Evolutionary conservation across 2,797 vertebrate species (phyloP).

Genomic region (Malacoraja senta): DNA sequence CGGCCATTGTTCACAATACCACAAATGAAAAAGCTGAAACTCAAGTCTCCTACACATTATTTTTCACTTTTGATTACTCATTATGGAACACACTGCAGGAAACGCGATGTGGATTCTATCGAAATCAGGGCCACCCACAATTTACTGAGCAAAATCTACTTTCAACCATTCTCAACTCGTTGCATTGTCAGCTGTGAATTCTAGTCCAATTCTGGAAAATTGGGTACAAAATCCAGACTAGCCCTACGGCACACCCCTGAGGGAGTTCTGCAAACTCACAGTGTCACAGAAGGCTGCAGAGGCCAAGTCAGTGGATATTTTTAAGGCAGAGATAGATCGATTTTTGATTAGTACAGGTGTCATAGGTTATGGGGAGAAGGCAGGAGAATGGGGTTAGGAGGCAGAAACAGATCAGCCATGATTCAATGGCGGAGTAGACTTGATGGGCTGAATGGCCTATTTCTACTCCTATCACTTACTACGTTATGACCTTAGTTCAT

Average conservation of each 20-base stretch:
- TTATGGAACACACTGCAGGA: not conserved
- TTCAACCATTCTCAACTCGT: too few species aligned
- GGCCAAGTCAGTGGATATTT: too few species aligned
- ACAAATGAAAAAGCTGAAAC: not conserved
- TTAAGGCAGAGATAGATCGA: too few species aligned
- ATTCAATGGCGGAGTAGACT: too few species aligned
- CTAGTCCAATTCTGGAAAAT: not conserved
- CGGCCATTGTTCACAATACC: too few species aligned
- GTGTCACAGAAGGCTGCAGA: too few species aligned
- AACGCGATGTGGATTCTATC: not conserved
- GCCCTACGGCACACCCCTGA: not conserved
- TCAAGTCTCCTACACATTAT: not conserved
- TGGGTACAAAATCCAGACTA: not conserved
- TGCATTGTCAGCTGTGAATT: not conserved
- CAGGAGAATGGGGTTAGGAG: too few species aligned
- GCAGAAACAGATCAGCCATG: too few species aligned
- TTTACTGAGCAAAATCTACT: not conserved
- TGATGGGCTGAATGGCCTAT: too few species aligned
- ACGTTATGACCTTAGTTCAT: not conserved
- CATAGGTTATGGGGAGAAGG: too few species aligned
- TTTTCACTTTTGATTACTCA: not conserved
- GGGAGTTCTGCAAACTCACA: not conserved
- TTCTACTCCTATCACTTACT: too few species aligned
- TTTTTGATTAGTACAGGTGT: too few species aligned
- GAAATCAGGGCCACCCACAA: not conserved